Evolutionary conservation across 2,888 invertebrate species (phyloP).

Genomic region (Lepidonotus clava): DNA sequence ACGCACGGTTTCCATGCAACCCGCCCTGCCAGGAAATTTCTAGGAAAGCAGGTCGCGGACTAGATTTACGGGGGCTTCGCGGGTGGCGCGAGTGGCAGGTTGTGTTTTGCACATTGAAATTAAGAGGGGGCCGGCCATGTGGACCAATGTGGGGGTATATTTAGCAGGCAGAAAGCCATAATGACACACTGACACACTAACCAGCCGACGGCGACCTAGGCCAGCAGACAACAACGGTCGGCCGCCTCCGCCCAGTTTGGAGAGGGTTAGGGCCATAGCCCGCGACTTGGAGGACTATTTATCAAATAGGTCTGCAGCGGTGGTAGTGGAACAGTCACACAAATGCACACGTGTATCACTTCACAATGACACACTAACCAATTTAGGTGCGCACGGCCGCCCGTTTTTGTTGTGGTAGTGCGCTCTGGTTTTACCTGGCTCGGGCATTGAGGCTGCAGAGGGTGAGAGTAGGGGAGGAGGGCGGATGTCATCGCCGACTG

Average conservation of each 20-base stretch:
- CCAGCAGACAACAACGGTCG: not conserved
- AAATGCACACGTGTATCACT: not conserved
- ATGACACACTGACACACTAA: slow-evolving; percentile 39
- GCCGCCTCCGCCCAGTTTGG: no score
- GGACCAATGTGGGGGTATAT: slow-evolving; percentile 21
- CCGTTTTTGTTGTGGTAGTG: not conserved
- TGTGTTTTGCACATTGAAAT: not conserved
- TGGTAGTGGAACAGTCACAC: not conserved
- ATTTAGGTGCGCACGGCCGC: not conserved
- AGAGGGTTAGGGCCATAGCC: slow-evolving; percentile 26
- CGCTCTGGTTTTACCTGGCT: not conserved
- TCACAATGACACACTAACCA: not conserved
- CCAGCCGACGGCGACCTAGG: no score
- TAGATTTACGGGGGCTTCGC: no score
- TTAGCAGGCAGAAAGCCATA: slow-evolving; percentile 2
- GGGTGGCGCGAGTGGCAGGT: not conserved
- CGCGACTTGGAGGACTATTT: not conserved
- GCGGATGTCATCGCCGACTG: not conserved
- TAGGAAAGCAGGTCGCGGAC: no score
- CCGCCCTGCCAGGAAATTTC: no score
- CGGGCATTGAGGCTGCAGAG: no score
- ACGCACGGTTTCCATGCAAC: no score
- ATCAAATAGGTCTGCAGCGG: slow-evolving; percentile 10
- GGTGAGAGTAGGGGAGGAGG: not conserved
- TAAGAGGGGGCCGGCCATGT: not conserved